Evolutionary conservation across 2,888 invertebrate species (phyloP).

Genomic region (Trilocha varians): DNA sequence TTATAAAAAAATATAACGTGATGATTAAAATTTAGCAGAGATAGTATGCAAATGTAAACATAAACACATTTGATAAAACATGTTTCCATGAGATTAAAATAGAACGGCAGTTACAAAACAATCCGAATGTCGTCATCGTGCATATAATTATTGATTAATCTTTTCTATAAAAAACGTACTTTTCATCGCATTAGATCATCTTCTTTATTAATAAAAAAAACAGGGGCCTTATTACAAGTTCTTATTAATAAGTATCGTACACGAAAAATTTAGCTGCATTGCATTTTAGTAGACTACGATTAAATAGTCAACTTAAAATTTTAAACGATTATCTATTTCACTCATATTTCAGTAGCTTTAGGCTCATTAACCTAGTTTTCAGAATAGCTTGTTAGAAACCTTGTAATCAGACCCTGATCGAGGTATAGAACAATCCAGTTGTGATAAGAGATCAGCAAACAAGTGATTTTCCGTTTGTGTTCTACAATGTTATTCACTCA

Average conservation of each 20-base stretch:
- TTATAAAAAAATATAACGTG: conserved; percentile 11
- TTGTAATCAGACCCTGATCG: background rate
- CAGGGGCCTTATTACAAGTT: too few species aligned
- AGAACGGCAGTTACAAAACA: conserved; percentile 25
- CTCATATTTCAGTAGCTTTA: too few species aligned
- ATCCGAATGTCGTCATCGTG: conserved; percentile 21
- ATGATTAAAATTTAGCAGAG: conserved; percentile 18
- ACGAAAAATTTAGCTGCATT: too few species aligned
- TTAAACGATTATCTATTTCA: too few species aligned
- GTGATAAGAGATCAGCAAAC: background rate
- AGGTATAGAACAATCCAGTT: background rate
- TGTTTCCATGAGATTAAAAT: conserved; percentile 20
- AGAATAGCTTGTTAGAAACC: too few species aligned
- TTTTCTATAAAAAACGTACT: conserved; percentile 17
- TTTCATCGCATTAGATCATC: background rate
- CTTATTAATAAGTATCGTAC: too few species aligned
- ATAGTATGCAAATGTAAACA: conserved; percentile 13
- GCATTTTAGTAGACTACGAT: too few species aligned
- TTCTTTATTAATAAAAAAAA: too few species aligned
- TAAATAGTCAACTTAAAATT: too few species aligned
- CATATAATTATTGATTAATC: conserved; percentile 20
- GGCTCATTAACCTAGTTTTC: too few species aligned
- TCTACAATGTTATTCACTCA: background rate
- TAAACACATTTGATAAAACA: conserved; percentile 16
- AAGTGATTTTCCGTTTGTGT: background rate